Evolutionary conservation across 2,113 vertebrate species (phyloP).

Genomic region (Scomber scombrus): DNA sequence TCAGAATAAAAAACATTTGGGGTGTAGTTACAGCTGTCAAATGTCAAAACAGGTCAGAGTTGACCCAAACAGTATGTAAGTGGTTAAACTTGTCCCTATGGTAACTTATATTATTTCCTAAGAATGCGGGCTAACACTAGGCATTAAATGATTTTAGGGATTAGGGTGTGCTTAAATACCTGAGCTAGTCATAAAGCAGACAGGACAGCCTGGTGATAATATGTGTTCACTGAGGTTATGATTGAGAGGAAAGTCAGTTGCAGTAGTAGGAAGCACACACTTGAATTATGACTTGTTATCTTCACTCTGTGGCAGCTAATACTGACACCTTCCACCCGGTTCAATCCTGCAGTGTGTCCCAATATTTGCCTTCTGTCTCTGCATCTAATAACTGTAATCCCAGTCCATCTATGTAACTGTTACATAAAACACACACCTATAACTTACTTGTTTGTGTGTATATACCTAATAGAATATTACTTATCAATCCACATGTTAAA

Average conservation of each 20-base stretch:
- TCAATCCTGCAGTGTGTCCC: background rate
- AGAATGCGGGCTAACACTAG: background rate
- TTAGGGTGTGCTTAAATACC: background rate
- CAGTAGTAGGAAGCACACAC: background rate
- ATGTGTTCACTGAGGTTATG: background rate
- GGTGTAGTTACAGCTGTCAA: too few species aligned
- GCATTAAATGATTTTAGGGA: background rate
- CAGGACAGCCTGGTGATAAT: background rate
- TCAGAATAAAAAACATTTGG: too few species aligned
- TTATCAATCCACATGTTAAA: too few species aligned
- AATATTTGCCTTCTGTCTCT: background rate
- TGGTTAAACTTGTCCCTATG: background rate
- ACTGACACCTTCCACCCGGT: constrained; percentile 2
- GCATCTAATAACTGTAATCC: background rate
- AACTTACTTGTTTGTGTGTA: too few species aligned
- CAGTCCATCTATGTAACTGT: too few species aligned
- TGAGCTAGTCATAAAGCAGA: background rate
- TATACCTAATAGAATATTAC: too few species aligned
- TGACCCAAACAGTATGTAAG: too few species aligned
- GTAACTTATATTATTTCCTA: background rate
- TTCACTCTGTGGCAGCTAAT: constrained; percentile 6
- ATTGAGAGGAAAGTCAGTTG: background rate
- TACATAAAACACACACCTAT: too few species aligned
- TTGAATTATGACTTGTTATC: constrained; percentile 20
- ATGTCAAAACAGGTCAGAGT: too few species aligned